Evolutionary conservation across 2,113 vertebrate species (phyloP), one percentile per base, ranked within the genome.

Genomic region (Anarrhichthys ocellatus): DNA sequence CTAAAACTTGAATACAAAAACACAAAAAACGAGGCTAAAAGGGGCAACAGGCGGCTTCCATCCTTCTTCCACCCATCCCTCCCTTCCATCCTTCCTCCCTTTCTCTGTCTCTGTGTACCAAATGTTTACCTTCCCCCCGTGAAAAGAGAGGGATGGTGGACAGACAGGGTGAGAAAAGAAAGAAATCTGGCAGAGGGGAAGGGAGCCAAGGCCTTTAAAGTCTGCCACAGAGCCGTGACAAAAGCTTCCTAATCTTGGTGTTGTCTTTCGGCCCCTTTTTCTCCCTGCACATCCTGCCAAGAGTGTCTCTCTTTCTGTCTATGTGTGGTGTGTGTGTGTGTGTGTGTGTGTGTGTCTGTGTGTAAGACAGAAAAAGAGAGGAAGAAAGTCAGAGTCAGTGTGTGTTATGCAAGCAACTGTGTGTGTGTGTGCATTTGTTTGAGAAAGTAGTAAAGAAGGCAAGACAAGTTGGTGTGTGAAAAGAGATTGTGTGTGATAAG

Each of bases 171-270:
- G 89, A 91, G 87, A 93, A 91, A 93, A 81, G 89, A 90, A 91
- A 95, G 94, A 96, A 94, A 95, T 95, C 95, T 96, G 95, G 85
- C 88, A 6, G 17, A 91, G 92, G 95, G 96, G 96, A 95, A 85
- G 73, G 59, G 80, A 94, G 96, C 97, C 96, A 96, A 92, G 83
- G 91, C 89, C 95, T 96, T 95, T 95, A 95, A 95, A 92, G 95
- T 95, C 94, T 93, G 93, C 95, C 92, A 92, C 91, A 93, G 94
- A 96, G 94, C 95, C 95, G 92, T 96, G 96, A 97, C 95, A 97
- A 96, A 96, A 96, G 95, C 95, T 92, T 92, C 92, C 93, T 96
- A 95, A 96, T 95, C 95, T 96, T 83, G 77, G 91, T 95, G 94
- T 96, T 96, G 96, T 96, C 95, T 96, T 96, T 92, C 93, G 86